These are phyloP conservation scores for Botia almorhae DNA, from an alignment of 2,797 vertebrate genomes.

Conservation along the genomic window DNA sequence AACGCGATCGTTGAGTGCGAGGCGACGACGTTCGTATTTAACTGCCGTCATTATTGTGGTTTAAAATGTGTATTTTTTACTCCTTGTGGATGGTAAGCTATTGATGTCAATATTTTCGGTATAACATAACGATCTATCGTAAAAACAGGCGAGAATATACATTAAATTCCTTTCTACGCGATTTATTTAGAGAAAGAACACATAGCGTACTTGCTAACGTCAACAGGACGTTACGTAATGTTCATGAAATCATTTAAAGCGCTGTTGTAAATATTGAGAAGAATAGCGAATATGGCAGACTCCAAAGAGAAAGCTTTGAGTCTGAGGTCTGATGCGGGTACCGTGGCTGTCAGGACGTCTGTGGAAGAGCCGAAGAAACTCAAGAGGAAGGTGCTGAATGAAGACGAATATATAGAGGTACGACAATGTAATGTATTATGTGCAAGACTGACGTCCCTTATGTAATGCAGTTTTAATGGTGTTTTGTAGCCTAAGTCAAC, in stretches of 20 bases:
- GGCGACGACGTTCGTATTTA: background rate
- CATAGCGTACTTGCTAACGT: background rate
- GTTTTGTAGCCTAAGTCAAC: background rate
- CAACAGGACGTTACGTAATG: conserved; percentile 8
- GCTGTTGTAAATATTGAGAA: background rate
- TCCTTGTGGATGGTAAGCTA: background rate
- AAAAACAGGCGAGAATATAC: too few relatives aligned
- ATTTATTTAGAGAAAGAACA: background rate
- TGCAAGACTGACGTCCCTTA: background rate
- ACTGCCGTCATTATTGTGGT: background rate
- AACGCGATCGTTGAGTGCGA: background rate
- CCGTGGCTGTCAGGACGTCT: conserved; percentile 39
- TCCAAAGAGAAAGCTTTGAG: conserved; percentile 10
- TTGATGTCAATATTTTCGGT: background rate
- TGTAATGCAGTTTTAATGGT: background rate
- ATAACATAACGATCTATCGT: background rate
- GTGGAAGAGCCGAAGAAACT: conserved; percentile 6
- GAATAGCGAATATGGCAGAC: conserved; percentile 22
- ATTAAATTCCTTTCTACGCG: background rate
- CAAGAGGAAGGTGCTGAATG: conserved; percentile 50
- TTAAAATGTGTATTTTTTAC: background rate
- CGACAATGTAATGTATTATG: background rate
- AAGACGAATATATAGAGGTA: conserved; percentile 54
- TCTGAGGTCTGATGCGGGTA: conserved; percentile 12
- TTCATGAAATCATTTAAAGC: background rate